A percentile compares a stretch with the other conserved stretches of the same genome.
phyloP scores from a whole-genome alignment of 2,888 invertebrate genomes.

The Mamestra brassicae region DNA sequence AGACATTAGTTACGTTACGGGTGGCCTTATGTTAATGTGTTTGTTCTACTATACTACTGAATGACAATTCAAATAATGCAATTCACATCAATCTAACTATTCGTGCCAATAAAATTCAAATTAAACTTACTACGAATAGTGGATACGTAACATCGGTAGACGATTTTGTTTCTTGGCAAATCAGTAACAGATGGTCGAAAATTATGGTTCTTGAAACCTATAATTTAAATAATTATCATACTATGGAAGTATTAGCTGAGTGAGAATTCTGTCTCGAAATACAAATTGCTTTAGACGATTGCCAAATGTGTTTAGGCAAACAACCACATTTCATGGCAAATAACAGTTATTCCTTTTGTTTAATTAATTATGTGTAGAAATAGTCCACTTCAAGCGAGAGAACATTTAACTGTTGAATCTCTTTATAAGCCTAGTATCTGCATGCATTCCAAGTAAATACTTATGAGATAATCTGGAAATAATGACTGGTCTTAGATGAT shows the following conservation, averaged over 20 bases:
- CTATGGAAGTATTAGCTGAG: constrained; percentile 8
- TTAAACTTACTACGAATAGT: constrained; percentile 27
- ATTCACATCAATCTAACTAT: constrained; percentile 49
- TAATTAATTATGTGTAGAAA: constrained; percentile 29
- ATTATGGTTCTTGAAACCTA: neutral
- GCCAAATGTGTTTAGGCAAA: constrained; percentile 40
- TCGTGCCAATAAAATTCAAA: constrained; percentile 52
- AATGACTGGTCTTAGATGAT: constrained; percentile 10
- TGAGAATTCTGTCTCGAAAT: constrained; percentile 11
- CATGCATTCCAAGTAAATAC: neutral
- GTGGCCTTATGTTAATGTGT: constrained; percentile 54
- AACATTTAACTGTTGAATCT: constrained; percentile 2
- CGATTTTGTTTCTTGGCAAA: constrained; percentile 17
- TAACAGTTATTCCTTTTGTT: constrained; percentile 21
- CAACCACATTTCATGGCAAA: constrained; percentile 29
- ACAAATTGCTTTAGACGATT: constrained; percentile 27
- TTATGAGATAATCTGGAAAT: constrained; percentile 13
- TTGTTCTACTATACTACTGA: constrained; percentile 41
- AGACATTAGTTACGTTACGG: constrained; percentile 49
- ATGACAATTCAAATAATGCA: constrained; percentile 57
- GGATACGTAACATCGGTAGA: neutral
- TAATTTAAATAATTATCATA: constrained; percentile 21
- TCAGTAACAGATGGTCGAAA: constrained; percentile 2
- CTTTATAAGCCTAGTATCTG: neutral
- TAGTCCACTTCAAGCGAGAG: constrained; percentile 9